Conservation (phyloP, 2,797 vertebrate species). For the Ispidina picta region DNA sequence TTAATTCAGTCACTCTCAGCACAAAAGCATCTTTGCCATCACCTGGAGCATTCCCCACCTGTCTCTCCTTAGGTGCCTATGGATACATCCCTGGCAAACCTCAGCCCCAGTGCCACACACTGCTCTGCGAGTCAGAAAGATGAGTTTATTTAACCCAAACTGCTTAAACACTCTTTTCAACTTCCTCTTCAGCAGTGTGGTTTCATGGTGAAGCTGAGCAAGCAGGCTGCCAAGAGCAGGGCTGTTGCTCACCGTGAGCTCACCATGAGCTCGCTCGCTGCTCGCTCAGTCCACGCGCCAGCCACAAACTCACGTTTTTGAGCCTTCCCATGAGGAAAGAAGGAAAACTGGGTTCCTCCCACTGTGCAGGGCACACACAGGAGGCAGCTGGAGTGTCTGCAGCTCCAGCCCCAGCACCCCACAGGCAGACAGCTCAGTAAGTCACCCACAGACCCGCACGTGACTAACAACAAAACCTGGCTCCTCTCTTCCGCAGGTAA, state of each 20-base stretch:
- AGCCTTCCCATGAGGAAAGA: background rate
- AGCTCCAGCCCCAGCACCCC: background rate
- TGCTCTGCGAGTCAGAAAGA: background rate
- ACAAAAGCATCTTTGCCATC: conserved; percentile 19
- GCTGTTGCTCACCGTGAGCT: background rate
- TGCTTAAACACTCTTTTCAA: background rate
- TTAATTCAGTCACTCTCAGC: background rate
- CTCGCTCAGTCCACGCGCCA: background rate
- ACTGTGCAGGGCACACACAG: rapidly evolving
- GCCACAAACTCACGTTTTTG: background rate
- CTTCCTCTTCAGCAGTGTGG: background rate
- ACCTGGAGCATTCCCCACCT: background rate
- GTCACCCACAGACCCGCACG: background rate
- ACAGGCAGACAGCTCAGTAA: background rate
- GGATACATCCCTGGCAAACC: background rate
- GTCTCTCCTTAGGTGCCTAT: background rate
- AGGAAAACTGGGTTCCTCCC: background rate
- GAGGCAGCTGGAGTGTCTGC: background rate
- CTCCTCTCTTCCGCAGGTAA: background rate
- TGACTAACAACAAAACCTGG: background rate
- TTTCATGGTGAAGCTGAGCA: background rate
- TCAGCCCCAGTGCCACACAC: background rate
- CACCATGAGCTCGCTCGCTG: rapidly evolving
- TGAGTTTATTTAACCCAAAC: background rate
- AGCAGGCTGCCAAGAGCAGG: background rate